These are phyloP conservation scores for Cynodonichthys magdalenae DNA, from an alignment of 2,797 vertebrate species.

Conservation along the genomic window DNA sequence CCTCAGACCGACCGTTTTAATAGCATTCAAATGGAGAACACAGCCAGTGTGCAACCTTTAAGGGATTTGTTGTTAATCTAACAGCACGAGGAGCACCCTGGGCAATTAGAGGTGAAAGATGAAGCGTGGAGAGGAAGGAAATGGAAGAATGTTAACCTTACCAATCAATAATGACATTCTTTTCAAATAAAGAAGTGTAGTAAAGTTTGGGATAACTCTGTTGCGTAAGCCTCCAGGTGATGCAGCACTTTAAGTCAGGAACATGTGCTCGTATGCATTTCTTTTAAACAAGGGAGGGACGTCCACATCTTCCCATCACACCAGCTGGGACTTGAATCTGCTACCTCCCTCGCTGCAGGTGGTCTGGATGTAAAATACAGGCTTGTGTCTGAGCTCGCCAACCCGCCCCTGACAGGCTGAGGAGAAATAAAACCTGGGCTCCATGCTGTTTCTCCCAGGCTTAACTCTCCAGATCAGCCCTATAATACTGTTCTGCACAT, in stretches of 20 bases:
- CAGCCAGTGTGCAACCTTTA: conserved; percentile 72
- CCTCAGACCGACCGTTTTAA: conserved; percentile 73
- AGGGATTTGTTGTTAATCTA: conserved; percentile 82
- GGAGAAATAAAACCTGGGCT: conserved; percentile 40
- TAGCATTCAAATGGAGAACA: conserved; percentile 74
- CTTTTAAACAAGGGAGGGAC: conserved; percentile 44
- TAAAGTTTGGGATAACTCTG: conserved; percentile 42
- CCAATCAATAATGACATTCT: conserved; percentile 60
- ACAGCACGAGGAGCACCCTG: conserved; percentile 63
- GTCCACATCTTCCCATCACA: conserved; percentile 27
- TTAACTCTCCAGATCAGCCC: conserved; percentile 60
- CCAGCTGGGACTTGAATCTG: conserved; percentile 55
- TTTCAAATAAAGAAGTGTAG: conserved; percentile 39
- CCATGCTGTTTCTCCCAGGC: conserved; percentile 39
- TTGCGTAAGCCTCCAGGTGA: conserved; percentile 10
- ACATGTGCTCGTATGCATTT: conserved; percentile 33
- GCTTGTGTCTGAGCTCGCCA: conserved; percentile 45
- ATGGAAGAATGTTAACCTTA: conserved; percentile 73
- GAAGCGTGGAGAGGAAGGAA: conserved; percentile 47
- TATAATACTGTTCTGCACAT: conserved; percentile 63
- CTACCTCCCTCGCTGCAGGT: conserved; percentile 34
- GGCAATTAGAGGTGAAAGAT: conserved; percentile 65
- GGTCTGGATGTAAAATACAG: conserved; percentile 44
- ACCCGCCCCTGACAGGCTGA: conserved; percentile 36
- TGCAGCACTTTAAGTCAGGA: background rate